These are phyloP conservation scores for Calameuta filiformis DNA, from an alignment of 2,888 invertebrate species.

Conservation along the genomic window DNA sequence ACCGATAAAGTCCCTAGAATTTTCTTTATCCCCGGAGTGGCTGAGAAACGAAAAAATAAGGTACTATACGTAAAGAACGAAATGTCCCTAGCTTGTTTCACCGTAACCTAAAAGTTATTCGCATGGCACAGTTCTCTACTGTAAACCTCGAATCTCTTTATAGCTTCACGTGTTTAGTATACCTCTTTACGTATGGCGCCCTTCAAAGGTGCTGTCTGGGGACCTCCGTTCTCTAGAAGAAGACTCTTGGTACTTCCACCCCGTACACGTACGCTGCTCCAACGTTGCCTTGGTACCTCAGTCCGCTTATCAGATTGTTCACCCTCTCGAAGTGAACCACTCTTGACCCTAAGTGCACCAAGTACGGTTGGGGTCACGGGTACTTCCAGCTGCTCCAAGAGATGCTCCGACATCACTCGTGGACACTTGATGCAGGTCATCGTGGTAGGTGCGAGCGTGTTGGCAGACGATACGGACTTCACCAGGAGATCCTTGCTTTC, in stretches of 20 bases:
- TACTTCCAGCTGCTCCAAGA: conserved; percentile 56
- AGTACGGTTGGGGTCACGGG: conserved; percentile 39
- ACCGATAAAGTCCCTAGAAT: background rate
- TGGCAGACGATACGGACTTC: conserved; percentile 58
- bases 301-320: conserved; percentile 36
- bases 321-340: conserved; percentile 54
- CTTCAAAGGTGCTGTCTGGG: conserved; percentile 52
- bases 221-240: conserved; percentile 60
- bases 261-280: conserved; percentile 62
- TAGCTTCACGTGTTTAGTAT: conserved; percentile 19
- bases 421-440: conserved; percentile 63
- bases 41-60: background rate
- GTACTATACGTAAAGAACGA: background rate
- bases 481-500: conserved; percentile 50
- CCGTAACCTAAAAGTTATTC: background rate
- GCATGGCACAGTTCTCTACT: background rate
- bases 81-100: background rate
- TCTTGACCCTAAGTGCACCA: conserved; percentile 47
- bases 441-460: conserved; percentile 54
- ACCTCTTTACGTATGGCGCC: conserved; percentile 59
- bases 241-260: conserved; percentile 63
- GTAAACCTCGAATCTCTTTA: background rate
- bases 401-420: conserved; percentile 62
- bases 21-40: background rate
- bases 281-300: conserved; percentile 55